Conservation (phyloP, 2,113 vertebrate species). For the Silurus meridionalis region DNA sequence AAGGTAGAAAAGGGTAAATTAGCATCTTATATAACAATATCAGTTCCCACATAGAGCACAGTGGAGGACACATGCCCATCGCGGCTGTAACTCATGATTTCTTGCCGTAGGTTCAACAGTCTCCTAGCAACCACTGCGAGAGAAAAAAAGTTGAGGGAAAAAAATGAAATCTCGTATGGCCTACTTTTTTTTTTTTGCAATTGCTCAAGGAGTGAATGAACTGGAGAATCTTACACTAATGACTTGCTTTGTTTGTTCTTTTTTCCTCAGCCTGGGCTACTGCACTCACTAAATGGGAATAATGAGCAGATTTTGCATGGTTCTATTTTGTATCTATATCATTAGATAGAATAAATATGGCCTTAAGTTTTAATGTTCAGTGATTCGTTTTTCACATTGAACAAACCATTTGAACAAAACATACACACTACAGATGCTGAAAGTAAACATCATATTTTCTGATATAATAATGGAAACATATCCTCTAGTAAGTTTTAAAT, state of each 20-base stretch:
- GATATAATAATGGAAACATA: too few species aligned
- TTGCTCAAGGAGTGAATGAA: constrained; percentile 39
- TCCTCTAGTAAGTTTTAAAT: neutral
- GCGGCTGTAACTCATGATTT: constrained; percentile 41
- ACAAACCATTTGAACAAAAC: neutral
- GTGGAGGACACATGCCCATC: constrained; percentile 44
- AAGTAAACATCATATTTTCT: neutral
- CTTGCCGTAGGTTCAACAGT: constrained; percentile 55
- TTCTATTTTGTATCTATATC: neutral
- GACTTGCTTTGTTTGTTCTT: constrained; percentile 9
- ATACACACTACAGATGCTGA: neutral
- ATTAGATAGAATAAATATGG: neutral
- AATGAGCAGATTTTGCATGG: neutral
- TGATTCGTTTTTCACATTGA: neutral
- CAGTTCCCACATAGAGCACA: constrained; percentile 42
- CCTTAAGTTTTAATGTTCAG: neutral
- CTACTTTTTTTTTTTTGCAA: constrained; percentile 40
- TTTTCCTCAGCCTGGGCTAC: constrained; percentile 10
- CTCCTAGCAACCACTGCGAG: constrained; percentile 53
- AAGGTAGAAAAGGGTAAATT: constrained; percentile 40
- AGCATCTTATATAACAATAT: constrained; percentile 53
- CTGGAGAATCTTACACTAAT: constrained; percentile 28
- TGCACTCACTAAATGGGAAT: constrained; percentile 26
- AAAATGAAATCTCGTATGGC: constrained; percentile 42
- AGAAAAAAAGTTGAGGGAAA: constrained; percentile 37